These are phyloP conservation scores for Seira sanloemensis DNA, from an alignment of 2,888 invertebrate genomes.

Conservation along the genomic window DNA sequence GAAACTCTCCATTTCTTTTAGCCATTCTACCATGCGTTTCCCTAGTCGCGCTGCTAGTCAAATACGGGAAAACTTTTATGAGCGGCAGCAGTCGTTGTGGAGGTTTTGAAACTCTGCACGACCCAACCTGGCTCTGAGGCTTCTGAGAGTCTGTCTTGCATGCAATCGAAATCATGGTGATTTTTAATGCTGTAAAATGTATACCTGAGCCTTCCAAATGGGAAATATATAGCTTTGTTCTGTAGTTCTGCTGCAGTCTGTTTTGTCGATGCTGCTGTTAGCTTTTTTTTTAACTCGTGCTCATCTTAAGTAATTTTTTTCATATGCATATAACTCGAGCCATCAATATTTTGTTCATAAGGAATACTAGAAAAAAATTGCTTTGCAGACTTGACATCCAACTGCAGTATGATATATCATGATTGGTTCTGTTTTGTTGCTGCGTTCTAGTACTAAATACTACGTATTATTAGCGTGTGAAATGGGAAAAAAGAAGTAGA, in stretches of 20 bases:
- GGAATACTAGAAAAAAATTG: too few species aligned
- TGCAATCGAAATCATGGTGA: not conserved
- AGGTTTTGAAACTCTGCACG: not conserved
- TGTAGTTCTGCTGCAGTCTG: not conserved
- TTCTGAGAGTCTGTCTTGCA: too few species aligned
- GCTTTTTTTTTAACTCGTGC: not conserved
- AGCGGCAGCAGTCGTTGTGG: not conserved
- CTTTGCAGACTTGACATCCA: conserved; percentile 33
- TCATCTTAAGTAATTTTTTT: not conserved
- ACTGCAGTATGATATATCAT: conserved; percentile 34
- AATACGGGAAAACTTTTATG: too few species aligned
- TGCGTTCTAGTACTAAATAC: not conserved
- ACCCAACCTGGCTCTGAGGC: too few species aligned
- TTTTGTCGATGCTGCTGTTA: not conserved
- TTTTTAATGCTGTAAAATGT: not conserved
- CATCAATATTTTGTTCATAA: too few species aligned
- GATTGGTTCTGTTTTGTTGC: not conserved
- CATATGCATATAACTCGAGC: not conserved
- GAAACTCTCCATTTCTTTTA: too few species aligned
- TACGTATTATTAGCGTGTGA: too few species aligned
- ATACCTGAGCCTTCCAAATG: not conserved
- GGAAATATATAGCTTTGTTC: not conserved
- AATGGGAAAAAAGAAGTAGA: too few species aligned
- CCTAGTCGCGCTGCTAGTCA: too few species aligned
- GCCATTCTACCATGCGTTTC: too few species aligned